Base-by-base conservation (phyloP, 2,888 invertebrate species). In the Tethea ocularis region DNA sequence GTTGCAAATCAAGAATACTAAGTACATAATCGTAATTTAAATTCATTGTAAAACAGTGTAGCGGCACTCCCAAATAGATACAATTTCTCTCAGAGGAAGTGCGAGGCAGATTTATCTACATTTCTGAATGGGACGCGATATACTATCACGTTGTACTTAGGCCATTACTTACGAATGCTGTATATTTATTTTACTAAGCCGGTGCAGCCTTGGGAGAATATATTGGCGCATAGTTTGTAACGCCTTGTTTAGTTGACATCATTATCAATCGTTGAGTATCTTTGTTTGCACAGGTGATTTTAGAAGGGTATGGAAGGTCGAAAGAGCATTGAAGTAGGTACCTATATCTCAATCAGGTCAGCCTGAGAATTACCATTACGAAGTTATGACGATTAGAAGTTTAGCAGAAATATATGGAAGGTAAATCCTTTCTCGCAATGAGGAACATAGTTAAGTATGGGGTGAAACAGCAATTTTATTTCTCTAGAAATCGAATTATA, bases 71-170 rank as follows among this genome's bases (percentile, higher is more conserved):
- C 46, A 46, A 46, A 46, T 46, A 46, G 46, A 46, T 46, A 20
- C 46, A 46, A 46, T 46, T 46, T 46, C 46, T 46, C 46, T 46
- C 2, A 20, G 46, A 46, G 46, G 46, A 46, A 46, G 46, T 46
- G 46, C 46, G 17, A 46, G 46, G 46, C 46, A 46, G 46, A 20
- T 46, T 46, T 46, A 46, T 46, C 46, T 46, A 17, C 17, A 20
- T 46, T 46, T 46, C 46, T 46, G 46, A 46, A 46, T 46, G 46
- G 46, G 46, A 46, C 15, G 46, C 46, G 46, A 46, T 46, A 46
- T 46, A 46, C 46, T 46, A 46, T 46, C 46, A 20, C 20, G 17
- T 2, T 46, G 46, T 46, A 20, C 46, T 46, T 46, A 46, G 20
- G 46, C 46, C 6, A 20, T 46, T 20, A 46, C 46, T 46, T 46